Base-by-base conservation (phyloP, 1,140 invertebrate genomes). In the Druon quercuslanigerum region DNA sequence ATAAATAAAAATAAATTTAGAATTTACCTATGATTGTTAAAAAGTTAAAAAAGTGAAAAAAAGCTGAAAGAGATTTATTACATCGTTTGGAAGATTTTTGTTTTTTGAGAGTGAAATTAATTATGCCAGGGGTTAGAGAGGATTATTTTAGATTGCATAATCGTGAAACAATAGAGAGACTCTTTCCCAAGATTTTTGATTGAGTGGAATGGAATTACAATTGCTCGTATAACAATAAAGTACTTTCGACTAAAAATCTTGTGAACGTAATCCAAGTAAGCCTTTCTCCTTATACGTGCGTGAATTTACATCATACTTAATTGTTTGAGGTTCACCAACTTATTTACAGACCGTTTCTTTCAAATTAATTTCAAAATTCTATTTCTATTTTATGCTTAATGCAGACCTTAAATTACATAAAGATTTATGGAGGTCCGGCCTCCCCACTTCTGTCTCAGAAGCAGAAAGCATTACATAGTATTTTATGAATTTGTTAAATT, bases 221-320 rank as follows among this genome's bases (percentile, higher is more conserved):
- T 66, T 66, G 25, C 60, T 14, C 60, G 60, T 66, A 66, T 66
- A 66, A 66, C 60, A 66, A 66, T n/a, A 40, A 66, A 66, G 13
- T 16, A 2, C 60, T 13, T 66, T 66, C 20, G 5, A 16, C 17
- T 60, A 25, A 66, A 20, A 33, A 13, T 66, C 57, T 66, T 40
- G 33, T 66, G 40, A 66, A 33, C 57, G 16, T 66, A 2, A 66
- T 40, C 16, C 33, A 40, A 66, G n/a, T 46, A 40, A 66, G 40
- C 33, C 25, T 66, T 66, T 66, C 60, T 40, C 60, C 33, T 60
- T 60, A 12, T 12, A 25, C 3, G 25, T 4, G 2, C 1, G 16
- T 46, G 20, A 66, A 46, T 40, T 66, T 46, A 9, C 60, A 5
- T 9, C 14, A 40, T 13, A 40, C 46, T 57, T 25, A 17, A 54